Evolutionary conservation across 2,113 vertebrate genomes (phyloP), one percentile per base, ranked within the genome.

Genomic region (Pseudorasbora parva): DNA sequence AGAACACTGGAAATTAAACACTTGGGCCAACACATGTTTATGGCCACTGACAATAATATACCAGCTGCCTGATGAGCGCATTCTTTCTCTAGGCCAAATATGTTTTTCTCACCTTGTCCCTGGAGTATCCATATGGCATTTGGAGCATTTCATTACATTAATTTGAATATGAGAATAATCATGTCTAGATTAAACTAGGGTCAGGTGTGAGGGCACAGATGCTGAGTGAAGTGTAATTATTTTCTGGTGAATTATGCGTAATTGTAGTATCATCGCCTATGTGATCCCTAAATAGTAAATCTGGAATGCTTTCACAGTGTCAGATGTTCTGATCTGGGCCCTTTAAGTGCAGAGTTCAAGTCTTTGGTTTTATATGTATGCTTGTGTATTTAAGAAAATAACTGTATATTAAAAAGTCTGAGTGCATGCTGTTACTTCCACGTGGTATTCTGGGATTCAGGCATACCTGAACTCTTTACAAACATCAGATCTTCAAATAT

Each of bases 281-380:
- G 19, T 87, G 88, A 89, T 92, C 89, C 80, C 93, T 89, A 91
- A 93, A 93, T 92, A 89, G 91, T 89, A 76, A 25, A 85, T 87
- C 90, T 91, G 85, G 86, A 92, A 93, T 91, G 90, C 93, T 93
- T 92, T 93, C 91, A 93, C 91, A 93, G 91, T 91, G 92, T 91
- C 89, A 90, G 90, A 89, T 87, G 85, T 73, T 88, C 89, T 83
- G 93, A 91, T 43, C 8, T 43, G 12, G n/a, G 56, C n/a, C 37
- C 15, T 60, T 78, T 60, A 78, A 78, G 76, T 17, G 19, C 37
- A 78, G 25, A 62, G 56, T 25, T 45, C 76, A 78, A 45, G n/a
- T 78, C 11, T 75, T 76, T 23, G 30, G 56, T 77, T 66, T 60
- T 25, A 59, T 41, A 19, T 72, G 72, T 23, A 59, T 56, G 33